Evolutionary conservation across 2,113 vertebrate species (phyloP), one percentile per base, ranked within the genome.

Genomic region (Ammodytes dubius): DNA sequence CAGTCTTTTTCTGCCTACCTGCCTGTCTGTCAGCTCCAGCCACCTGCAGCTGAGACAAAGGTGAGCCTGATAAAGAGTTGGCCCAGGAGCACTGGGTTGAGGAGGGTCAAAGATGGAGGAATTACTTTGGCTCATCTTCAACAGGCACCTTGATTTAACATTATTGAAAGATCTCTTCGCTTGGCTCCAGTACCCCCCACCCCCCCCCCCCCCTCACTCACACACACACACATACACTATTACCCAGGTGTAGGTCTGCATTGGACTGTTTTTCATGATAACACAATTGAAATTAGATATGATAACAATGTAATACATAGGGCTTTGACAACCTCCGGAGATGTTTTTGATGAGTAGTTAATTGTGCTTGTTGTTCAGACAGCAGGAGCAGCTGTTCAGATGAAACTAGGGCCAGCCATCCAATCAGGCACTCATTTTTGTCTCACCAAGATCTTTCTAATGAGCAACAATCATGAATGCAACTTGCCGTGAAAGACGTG

Each of bases 131-230:
- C 72, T 83, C 64, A 74, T 88, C 84, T 77, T 89, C 66, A 87
- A 72, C 79, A 49, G 49, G 8, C 84, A 67, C 57, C 61, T 79
- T 92, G 83, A 90, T 93, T 91, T 84, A 80, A 88, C 56, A 14
- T 83, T 88, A 92, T 53, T 94, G 89, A 92, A 84, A 89, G 86
- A 93, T 89, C 65, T 42, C 63, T 72, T 83, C 53, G 40, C 69
- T 67, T 81, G 67, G 70, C 86, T 69, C 13, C 42, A 37, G 47
- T 42, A 49, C 66, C n/a, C 10, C 11, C 40, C 64, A 37, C 66
- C 45, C 35, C 39, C 71, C 58, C 52, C 50, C 71, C 37, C 50
- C 66, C 46, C 59, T 19, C 64, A 49, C 56, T 49, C 39, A 66
- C 69, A 65, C 60, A 59, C 68, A 53, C 12, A 15, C 46, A 40